These are phyloP conservation scores for Oryzias dopingdopingensis DNA, from an alignment of 2,797 vertebrate species.

Conservation along the genomic window DNA sequence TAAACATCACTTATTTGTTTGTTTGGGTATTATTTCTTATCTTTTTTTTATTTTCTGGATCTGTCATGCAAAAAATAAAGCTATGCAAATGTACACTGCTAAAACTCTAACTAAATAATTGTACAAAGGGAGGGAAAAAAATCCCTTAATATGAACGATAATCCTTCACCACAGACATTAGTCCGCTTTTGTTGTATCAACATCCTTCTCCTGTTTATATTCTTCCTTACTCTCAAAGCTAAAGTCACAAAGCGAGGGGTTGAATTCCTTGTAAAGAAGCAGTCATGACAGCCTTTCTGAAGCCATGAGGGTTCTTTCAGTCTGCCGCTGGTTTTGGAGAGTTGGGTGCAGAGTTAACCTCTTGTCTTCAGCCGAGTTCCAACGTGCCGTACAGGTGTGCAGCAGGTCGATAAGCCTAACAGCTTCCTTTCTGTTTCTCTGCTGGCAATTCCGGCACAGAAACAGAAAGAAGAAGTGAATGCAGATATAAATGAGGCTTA, in stretches of 20 bases:
- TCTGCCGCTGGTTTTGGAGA: conserved; percentile 18
- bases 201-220: too few species aligned
- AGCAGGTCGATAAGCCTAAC: conserved; percentile 43
- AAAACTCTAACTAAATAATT: too few species aligned
- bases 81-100: too few species aligned
- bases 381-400: conserved; percentile 37
- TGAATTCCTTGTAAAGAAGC: conserved; percentile 12
- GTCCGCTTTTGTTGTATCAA: too few species aligned
- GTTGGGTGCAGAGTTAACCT: conserved; percentile 18
- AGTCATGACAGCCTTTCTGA: conserved; percentile 5
- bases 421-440: conserved; percentile 18
- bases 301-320: conserved; percentile 42
- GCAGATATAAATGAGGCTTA: conserved; percentile 58
- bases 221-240: too few species aligned
- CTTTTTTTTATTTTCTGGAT: too few species aligned
- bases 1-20: too few species aligned
- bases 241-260: conserved; percentile 8
- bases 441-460: conserved; percentile 7
- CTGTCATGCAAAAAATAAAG: too few species aligned
- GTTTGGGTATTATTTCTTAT: too few species aligned
- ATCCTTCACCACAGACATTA: too few species aligned
- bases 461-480: conserved; percentile 24
- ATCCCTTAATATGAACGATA: too few species aligned
- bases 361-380: conserved; percentile 24
- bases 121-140: too few species aligned